Evolutionary conservation across 2,113 vertebrate species (phyloP).

Genomic region (Brachionichthys hirsutus): DNA sequence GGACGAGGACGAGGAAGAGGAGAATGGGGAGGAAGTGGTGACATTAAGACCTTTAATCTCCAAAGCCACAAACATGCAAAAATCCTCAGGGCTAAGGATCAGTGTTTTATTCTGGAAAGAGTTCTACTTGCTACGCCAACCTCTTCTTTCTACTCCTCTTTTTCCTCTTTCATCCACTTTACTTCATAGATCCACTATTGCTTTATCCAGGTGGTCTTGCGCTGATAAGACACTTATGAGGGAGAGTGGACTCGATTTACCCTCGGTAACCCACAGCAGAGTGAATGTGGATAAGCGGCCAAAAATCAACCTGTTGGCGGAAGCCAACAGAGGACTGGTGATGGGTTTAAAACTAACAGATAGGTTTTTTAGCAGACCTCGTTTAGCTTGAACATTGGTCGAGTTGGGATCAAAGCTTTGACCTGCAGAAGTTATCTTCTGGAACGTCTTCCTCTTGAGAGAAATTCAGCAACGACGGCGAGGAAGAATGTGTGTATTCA

Average conservation of each 20-base stretch:
- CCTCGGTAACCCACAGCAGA: conserved; percentile 38
- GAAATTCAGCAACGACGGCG: conserved; percentile 20
- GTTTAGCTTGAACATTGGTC: conserved; percentile 19
- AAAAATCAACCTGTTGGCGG: background rate
- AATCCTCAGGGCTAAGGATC: conserved; percentile 62
- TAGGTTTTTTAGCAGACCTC: conserved; percentile 37
- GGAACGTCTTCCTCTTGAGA: conserved; percentile 46
- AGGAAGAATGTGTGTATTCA: conserved; percentile 26
- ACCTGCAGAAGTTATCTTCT: conserved; percentile 27
- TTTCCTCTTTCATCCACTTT: conserved; percentile 9
- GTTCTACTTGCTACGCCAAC: conserved; percentile 29
- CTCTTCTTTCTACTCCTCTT: conserved; percentile 38
- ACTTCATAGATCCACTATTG: conserved; percentile 15
- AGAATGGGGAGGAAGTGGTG: too few relatives aligned
- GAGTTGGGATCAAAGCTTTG: conserved; percentile 32
- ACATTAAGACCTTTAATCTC: conserved; percentile 35
- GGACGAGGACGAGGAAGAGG: conserved; percentile 9
- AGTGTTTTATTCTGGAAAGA: conserved; percentile 45
- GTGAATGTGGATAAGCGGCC: conserved; percentile 30
- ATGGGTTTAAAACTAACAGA: conserved; percentile 30
- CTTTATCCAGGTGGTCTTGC: conserved; percentile 29
- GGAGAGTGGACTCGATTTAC: conserved; percentile 28
- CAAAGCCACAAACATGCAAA: conserved; percentile 45
- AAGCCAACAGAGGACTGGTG: conserved; percentile 14
- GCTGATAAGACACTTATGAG: conserved; percentile 43